phyloP scores from a whole-genome alignment of 2,797 vertebrate species.

The Sardinella longiceps region DNA sequence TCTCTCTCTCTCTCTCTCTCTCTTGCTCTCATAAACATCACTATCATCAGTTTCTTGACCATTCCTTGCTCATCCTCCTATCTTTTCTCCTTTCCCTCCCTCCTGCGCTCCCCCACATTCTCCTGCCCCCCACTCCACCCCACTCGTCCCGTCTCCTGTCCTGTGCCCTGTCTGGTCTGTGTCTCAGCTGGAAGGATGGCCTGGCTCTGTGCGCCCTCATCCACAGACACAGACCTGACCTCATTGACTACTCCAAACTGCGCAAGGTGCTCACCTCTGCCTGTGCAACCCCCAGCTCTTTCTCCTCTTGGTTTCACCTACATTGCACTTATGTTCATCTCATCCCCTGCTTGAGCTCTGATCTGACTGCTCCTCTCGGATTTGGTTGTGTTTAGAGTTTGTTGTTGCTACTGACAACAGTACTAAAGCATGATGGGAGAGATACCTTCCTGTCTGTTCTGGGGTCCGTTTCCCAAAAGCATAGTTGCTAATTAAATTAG shows the following conservation, averaged over 20 bases:
- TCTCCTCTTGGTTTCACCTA: neutral
- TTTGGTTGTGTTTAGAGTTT: neutral
- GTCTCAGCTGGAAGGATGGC: conserved; percentile 88
- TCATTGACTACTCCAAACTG: conserved; percentile 88
- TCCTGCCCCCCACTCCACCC: neutral
- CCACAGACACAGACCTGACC: conserved; percentile 88
- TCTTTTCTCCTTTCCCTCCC: neutral
- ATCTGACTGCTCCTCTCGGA: neutral
- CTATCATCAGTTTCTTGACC: conserved; percentile 18
- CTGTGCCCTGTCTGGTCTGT: conserved; percentile 43
- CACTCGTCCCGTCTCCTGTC: neutral
- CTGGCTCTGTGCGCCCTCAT: conserved; percentile 92
- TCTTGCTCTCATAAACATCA: neutral
- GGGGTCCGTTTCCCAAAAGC: too few relatives aligned
- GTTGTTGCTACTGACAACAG: neutral
- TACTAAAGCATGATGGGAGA: conserved; percentile 4
- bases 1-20: neutral
- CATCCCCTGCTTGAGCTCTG: neutral
- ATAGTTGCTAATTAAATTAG: too few relatives aligned
- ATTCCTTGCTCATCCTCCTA: neutral
- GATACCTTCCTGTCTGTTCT: neutral
- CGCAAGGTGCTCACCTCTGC: conserved; percentile 78
- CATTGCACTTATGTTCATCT: neutral
- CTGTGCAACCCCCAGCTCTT: conserved; percentile 17
- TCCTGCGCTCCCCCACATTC: neutral